Percentiles rank a stretch among this genome's conserved stretches.
Conservation (phyloP, 2,797 vertebrate species). For the Craterocephalus amniculus region DNA sequence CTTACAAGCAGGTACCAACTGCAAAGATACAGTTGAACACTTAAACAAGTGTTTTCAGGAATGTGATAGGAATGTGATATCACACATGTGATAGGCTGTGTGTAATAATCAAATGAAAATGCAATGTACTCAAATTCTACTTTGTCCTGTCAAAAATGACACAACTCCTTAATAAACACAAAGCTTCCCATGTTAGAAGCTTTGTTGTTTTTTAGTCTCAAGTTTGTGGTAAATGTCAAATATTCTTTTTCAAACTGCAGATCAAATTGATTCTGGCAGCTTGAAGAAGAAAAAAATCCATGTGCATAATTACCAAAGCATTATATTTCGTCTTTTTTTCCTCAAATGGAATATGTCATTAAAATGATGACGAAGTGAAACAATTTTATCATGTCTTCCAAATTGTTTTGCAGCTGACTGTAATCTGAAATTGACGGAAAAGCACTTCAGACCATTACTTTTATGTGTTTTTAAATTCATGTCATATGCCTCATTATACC, state of each 20-base stretch:
- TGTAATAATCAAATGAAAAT: not conserved
- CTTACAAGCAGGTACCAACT: slow-evolving; percentile 1
- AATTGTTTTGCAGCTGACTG: slow-evolving; percentile 28
- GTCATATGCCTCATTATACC: slow-evolving; percentile 53
- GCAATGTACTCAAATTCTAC: no score
- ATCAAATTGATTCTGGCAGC: not conserved
- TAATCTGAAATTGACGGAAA: slow-evolving; percentile 40
- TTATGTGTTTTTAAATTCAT: slow-evolving; percentile 49
- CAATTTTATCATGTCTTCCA: slow-evolving; percentile 18
- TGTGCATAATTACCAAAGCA: not conserved
- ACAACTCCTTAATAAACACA: not conserved
- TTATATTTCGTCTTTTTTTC: not conserved
- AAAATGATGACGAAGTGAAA: slow-evolving; percentile 30
- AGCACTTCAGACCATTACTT: slow-evolving; percentile 47
- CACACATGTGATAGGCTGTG: not conserved
- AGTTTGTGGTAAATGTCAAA: not conserved
- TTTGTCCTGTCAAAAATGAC: not conserved
- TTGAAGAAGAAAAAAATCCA: not conserved
- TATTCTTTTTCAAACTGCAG: not conserved
- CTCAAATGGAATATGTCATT: slow-evolving; percentile 12
- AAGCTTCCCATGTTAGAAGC: not conserved
- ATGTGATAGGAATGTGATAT: slow-evolving; percentile 22
- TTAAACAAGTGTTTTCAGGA: slow-evolving; percentile 19
- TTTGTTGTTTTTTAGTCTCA: not conserved
- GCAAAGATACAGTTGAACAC: slow-evolving; percentile 31